Conservation (phyloP, 2,888 invertebrate genomes). For the Cartodere bifasciata region DNA sequence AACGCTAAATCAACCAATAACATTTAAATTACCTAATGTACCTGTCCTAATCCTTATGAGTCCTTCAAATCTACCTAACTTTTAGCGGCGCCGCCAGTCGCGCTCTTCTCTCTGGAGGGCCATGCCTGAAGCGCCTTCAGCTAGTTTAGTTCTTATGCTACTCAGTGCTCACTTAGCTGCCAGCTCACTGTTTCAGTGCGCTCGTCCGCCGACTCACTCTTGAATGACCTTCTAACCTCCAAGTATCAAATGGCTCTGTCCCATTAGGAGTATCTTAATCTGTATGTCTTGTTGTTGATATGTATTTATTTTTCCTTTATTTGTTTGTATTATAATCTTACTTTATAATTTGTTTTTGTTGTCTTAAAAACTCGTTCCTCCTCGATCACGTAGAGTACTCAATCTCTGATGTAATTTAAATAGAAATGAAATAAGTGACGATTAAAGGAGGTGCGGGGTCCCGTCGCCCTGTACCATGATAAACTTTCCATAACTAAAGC, state of each 20-base stretch:
- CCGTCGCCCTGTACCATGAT: conserved; percentile 14
- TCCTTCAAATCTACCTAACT: too few relatives aligned
- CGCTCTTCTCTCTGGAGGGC: too few relatives aligned
- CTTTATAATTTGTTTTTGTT: conserved; percentile 19
- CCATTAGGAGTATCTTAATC: conserved; percentile 38
- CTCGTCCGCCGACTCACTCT: conserved; percentile 30
- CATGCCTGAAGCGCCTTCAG: conserved; percentile 5
- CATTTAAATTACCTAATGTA: too few relatives aligned
- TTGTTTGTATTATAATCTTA: conserved; percentile 25
- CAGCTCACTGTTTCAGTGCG: conserved; percentile 22
- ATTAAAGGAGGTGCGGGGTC: conserved; percentile 9
- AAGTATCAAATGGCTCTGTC: conserved; percentile 45
- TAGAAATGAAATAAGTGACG: too few relatives aligned
- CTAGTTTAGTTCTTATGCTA: conserved; percentile 21
- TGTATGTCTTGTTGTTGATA: conserved; percentile 38
- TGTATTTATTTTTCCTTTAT: conserved; percentile 32
- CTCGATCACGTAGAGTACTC: conserved; percentile 27
- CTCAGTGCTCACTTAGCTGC: conserved; percentile 17
- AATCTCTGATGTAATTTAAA: conserved; percentile 10
- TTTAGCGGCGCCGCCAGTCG: too few relatives aligned
- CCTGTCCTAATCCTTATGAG: too few relatives aligned
- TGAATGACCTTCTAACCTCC: conserved; percentile 40
- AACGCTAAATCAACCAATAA: neutral
- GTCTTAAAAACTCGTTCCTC: conserved; percentile 35
- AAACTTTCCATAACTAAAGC: conserved; percentile 10